Percentiles rank a stretch among this genome's conserved stretches.
phyloP scores from a whole-genome alignment of 2,113 vertebrate genomes.

The Solea solea region DNA sequence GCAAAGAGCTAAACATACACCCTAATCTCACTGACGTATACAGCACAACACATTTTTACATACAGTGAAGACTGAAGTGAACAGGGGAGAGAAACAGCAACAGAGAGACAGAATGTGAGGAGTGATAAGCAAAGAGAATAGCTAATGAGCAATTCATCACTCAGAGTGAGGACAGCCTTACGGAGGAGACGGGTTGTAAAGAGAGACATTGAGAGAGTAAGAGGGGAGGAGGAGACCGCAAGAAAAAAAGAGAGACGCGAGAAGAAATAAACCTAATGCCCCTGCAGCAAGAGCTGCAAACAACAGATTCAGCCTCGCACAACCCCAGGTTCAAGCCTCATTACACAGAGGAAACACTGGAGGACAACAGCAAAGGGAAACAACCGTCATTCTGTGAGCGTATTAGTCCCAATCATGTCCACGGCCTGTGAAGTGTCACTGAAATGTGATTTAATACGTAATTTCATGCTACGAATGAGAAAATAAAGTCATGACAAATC shows the following conservation, averaged over 20 bases:
- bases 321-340: conserved; percentile 14
- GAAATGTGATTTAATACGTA: neutral
- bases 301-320: conserved; percentile 3
- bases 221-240: neutral
- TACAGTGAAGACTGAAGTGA: neutral
- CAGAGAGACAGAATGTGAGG: neutral
- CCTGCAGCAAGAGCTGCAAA: conserved; percentile 39
- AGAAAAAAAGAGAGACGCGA: conserved; percentile 17
- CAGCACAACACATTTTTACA: neutral
- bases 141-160: conserved; percentile 41
- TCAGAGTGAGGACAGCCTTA: conserved; percentile 15
- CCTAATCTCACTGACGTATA: no score
- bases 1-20: no score
- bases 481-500: neutral
- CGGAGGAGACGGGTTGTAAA: conserved; percentile 22
- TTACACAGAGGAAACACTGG: no score
- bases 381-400: conserved; percentile 21
- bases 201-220: neutral
- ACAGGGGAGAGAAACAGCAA: neutral
- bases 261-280: conserved; percentile 40
- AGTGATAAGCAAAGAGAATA: conserved; percentile 39
- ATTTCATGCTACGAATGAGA: neutral
- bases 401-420: conserved; percentile 32
- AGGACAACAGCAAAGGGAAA: conserved; percentile 18
- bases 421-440: neutral